Conservation (phyloP, 2,113 vertebrate species). For the Motacilla tschutschensis region DNA sequence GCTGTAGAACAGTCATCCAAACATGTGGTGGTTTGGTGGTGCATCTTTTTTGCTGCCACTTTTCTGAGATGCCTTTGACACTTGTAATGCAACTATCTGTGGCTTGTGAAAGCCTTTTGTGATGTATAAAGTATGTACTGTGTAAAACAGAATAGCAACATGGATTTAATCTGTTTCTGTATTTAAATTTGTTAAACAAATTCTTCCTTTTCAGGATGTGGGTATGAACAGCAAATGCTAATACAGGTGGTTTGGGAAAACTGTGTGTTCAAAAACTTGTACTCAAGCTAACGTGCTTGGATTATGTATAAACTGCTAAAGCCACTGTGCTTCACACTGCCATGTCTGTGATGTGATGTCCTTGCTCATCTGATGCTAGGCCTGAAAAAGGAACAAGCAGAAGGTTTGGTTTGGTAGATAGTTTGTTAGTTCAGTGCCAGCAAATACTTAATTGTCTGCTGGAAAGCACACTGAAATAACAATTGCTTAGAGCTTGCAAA, state of each 20-base stretch:
- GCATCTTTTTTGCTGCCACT: not conserved
- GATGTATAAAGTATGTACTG: not conserved
- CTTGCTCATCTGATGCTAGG: not conserved
- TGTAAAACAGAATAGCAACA: not conserved
- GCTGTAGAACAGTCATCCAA: not conserved
- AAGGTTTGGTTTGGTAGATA: not conserved
- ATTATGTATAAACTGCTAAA: not conserved
- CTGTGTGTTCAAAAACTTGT: not conserved
- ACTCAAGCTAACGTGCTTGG: not conserved
- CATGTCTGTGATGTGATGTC: not conserved
- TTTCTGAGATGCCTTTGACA: not conserved
- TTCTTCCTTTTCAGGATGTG: slow-evolving; percentile 29
- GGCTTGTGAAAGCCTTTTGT: not conserved
- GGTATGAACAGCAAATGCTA: not conserved
- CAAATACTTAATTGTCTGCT: not conserved
- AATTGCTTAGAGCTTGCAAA: not conserved
- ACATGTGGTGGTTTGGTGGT: not conserved
- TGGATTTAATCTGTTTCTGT: slow-evolving; percentile 6
- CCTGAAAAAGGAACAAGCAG: not conserved
- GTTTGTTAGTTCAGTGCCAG: not conserved
- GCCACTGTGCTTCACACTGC: not conserved
- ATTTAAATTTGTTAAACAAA: slow-evolving; percentile 6
- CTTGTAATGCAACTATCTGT: not conserved
- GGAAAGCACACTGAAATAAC: not conserved
- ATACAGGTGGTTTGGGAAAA: not conserved